Percentiles rank a stretch among this genome's conserved stretches.
These are phyloP conservation scores for Hydractinia symbiolongicarpus DNA, from an alignment of 30 jellyfish, hydroid and myxozoan genomes.

Conservation along the genomic window DNA sequence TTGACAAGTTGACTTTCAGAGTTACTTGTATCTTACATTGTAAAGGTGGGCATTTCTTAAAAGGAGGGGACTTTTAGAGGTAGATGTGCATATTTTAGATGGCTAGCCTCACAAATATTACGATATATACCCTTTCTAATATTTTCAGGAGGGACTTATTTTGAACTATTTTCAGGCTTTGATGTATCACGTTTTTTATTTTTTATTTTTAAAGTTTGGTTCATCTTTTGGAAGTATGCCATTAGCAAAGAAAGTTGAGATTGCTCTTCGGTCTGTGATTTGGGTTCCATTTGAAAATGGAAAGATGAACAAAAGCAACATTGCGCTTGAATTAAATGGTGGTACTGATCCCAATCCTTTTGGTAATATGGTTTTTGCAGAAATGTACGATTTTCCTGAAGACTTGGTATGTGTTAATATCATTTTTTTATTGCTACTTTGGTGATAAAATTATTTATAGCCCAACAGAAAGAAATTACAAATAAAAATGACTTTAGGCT, in stretches of 20 bases:
- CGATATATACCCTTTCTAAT: too few relatives aligned
- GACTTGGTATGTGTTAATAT: constrained; percentile 4
- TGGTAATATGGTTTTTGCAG: constrained; percentile 32
- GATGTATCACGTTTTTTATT: neutral
- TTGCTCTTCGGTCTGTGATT: constrained; percentile 50
- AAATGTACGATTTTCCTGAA: constrained; percentile 11
- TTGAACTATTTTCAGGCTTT: too few relatives aligned
- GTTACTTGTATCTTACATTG: too few relatives aligned
- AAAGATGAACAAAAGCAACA: constrained; percentile 32
- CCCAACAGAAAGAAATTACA: neutral
- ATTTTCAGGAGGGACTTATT: too few relatives aligned
- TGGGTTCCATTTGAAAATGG: constrained; percentile 87
- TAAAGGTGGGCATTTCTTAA: too few relatives aligned
- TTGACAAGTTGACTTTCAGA: too few relatives aligned
- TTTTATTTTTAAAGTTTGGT: constrained; percentile 36
- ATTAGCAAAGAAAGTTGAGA: constrained; percentile 60
- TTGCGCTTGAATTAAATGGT: constrained; percentile 57
- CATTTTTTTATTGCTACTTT: too few relatives aligned
- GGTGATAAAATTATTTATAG: too few relatives aligned
- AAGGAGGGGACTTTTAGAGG: too few relatives aligned
- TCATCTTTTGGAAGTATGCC: constrained; percentile 79
- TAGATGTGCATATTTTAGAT: too few relatives aligned
- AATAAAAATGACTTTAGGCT: neutral
- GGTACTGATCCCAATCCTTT: constrained; percentile 83
- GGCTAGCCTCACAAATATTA: too few relatives aligned